These are phyloP conservation scores for Ascaphus truei DNA, from an alignment of 2,113 vertebrate genomes.

Conservation along the genomic window DNA sequence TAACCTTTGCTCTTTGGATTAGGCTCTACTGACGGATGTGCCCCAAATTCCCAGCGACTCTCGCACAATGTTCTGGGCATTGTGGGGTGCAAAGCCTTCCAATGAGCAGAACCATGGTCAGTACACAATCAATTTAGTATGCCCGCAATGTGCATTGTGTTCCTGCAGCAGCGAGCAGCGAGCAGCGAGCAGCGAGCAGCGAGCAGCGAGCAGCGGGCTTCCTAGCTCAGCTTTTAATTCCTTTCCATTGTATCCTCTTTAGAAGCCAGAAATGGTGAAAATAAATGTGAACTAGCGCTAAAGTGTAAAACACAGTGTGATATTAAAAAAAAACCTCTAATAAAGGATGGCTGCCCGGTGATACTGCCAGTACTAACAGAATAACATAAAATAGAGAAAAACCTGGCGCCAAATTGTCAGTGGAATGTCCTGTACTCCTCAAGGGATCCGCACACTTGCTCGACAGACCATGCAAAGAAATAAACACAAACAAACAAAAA, in stretches of 20 bases:
- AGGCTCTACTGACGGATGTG: slow-evolving; percentile 55
- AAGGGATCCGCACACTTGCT: too few relatives aligned
- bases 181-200: slow-evolving; percentile 42
- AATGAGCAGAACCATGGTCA: slow-evolving; percentile 50
- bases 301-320: too few relatives aligned
- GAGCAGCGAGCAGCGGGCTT: slow-evolving; percentile 40
- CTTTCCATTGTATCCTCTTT: slow-evolving; percentile 25
- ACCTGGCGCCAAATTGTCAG: too few relatives aligned
- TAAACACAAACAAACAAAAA: too few relatives aligned
- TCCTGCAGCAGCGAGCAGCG: slow-evolving; percentile 41
- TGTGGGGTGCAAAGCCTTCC: slow-evolving; percentile 50
- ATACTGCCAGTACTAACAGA: too few relatives aligned
- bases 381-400: too few relatives aligned
- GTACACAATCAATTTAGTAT: slow-evolving; percentile 58
- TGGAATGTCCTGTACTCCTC: too few relatives aligned
- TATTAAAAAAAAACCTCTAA: too few relatives aligned
- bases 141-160: slow-evolving; percentile 48
- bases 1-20: slow-evolving; percentile 46
- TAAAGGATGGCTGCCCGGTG: too few relatives aligned
- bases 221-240: slow-evolving; percentile 30
- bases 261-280: too few relatives aligned
- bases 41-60: slow-evolving; percentile 57
- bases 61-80: slow-evolving; percentile 51
- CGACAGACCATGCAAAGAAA: too few relatives aligned
- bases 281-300: too few relatives aligned